Percentiles rank a stretch among this genome's conserved stretches.
Conservation (phyloP, 2,797 vertebrate genomes). For the Bucorvus abyssinicus region DNA sequence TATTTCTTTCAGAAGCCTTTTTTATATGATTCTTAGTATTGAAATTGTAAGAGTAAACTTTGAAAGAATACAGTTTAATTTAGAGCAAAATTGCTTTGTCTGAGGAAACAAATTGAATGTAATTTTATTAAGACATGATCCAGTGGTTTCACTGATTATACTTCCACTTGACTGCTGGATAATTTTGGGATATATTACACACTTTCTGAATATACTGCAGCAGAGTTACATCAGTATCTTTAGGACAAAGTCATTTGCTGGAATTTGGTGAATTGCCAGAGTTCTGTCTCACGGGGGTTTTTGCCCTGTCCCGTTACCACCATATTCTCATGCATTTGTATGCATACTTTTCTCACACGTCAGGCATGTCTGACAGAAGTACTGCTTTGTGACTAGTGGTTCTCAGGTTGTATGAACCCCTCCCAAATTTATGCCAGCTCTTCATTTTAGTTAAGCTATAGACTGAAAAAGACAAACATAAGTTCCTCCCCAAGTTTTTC, state of each 20-base stretch:
- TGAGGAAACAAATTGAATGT: conserved; percentile 9
- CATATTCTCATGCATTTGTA: background rate
- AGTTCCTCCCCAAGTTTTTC: background rate
- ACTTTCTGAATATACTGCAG: background rate
- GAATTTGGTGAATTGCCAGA: background rate
- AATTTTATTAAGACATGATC: conserved; percentile 35
- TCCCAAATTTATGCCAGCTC: background rate
- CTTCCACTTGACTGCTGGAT: conserved; percentile 4
- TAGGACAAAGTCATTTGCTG: background rate
- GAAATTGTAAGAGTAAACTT: conserved; percentile 38
- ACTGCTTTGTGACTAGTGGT: background rate
- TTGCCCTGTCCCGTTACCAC: background rate
- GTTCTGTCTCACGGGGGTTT: background rate
- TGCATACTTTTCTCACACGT: background rate
- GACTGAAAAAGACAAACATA: background rate
- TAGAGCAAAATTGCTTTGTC: conserved; percentile 8
- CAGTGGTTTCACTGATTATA: conserved; percentile 21
- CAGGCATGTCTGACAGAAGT: background rate
- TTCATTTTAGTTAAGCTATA: background rate
- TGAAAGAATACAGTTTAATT: conserved; percentile 24
- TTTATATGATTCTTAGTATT: conserved; percentile 35
- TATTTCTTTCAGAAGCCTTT: conserved; percentile 69
- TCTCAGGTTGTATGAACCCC: background rate
- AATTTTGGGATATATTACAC: background rate
- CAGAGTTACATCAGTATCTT: background rate